Evolutionary conservation across 2,797 vertebrate species (phyloP), one percentile per base, ranked within the genome.

Genomic region (Enteromius fasciolatus): DNA sequence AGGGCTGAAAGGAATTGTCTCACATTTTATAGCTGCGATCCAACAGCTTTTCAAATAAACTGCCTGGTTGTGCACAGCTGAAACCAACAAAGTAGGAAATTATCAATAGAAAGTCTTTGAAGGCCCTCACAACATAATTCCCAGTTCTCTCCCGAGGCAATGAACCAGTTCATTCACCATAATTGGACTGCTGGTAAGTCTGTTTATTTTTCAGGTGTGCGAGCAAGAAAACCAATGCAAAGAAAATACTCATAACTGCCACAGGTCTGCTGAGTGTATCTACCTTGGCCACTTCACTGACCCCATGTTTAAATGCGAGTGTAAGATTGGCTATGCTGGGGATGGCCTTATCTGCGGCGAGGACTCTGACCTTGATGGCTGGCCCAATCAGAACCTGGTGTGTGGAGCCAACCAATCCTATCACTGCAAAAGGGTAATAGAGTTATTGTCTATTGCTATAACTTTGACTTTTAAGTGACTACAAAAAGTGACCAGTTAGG

Each of bases 271-370:
- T 0, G 96, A 98, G 68, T 99, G 98, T 87, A 95, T 99, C 90
- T 99, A 98, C 90, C 91, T 99, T 87, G 97, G 96, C 64, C 97
- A 99, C 90, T 99, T 99, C 93, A 99, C 95, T 28, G 97, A 99
- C 79, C 98, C 98, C 1, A 96, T 99, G 96, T 99, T 96, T 93
- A 99, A 99, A 89, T 99, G 98, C 31, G 97, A 99, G 87, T 99
- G 98, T 84, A 94, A 93, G 84, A 99, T 95, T 0, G 98, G 98
- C 67, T 99, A 99, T 0, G 98, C 98, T 2, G 98, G 98, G 0
- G 98, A 99, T 7, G 98, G 98, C 63, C 95, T 92, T 87, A 94
- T 99, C 88, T 99, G 98, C 14, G 98, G 97, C 4, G 98, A 99
- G 87, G 98, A 99, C 91, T 97, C 97, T 0, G 98, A 99, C 90